Percentiles rank a stretch among this genome's conserved stretches.
phyloP scores from a whole-genome alignment of 64 coral and sea anemone species.

The Cladopsammia gracilis region DNA sequence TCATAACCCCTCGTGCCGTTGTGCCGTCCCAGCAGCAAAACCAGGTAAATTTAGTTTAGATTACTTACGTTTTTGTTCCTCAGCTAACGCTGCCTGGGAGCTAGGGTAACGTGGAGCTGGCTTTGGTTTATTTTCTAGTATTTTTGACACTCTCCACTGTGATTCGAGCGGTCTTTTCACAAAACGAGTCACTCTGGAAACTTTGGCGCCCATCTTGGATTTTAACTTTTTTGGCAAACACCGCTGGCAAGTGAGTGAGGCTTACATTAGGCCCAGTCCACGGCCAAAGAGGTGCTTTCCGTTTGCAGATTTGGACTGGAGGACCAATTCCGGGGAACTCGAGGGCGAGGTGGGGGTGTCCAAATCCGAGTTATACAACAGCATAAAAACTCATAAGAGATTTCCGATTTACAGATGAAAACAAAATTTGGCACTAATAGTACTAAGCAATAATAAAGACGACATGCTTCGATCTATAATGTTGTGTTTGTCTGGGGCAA shows the following conservation, averaged over 20 bases:
- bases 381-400: too few species aligned
- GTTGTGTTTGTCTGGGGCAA: too few species aligned
- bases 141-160: constrained; percentile 71
- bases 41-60: neutral
- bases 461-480: too few species aligned
- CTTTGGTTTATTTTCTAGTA: constrained; percentile 86
- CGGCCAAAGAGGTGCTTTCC: too few species aligned
- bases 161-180: constrained; percentile 89
- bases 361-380: too few species aligned
- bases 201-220: constrained; percentile 82
- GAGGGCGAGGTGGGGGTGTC: too few species aligned
- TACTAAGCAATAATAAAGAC: too few species aligned
- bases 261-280: neutral
- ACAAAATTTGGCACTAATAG: too few species aligned
- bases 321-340: too few species aligned
- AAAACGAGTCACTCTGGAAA: constrained; percentile 66
- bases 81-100: constrained; percentile 60
- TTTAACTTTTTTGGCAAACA: neutral
- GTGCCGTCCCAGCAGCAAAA: neutral
- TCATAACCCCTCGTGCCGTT: neutral
- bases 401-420: too few species aligned
- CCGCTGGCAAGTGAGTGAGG: neutral
- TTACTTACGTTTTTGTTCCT: constrained; percentile 67
- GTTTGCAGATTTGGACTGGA: too few species aligned
- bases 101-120: constrained; percentile 80